Base-by-base conservation (phyloP, 2,888 invertebrate species). In the Synergus laeviventris region DNA sequence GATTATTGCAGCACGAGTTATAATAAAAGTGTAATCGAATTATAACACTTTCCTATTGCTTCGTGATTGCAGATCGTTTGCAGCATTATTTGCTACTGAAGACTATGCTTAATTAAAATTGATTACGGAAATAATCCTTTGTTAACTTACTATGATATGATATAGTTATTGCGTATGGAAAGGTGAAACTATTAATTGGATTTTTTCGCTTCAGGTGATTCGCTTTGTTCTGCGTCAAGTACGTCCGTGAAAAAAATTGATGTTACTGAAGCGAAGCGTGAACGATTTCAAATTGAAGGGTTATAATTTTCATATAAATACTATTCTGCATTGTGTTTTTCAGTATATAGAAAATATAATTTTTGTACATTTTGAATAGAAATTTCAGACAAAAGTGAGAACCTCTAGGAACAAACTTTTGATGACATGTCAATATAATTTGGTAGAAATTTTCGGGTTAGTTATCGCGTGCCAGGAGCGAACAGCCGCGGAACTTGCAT, bases 401-500 rank as follows among this genome's bases (percentile, higher is more conserved):
- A 49, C 0, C 49, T 16, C 1, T 21, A 2, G 4, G 24, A 16
- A 24, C 9, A 45, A 66, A 66, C 14, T 45, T 45, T 49, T 49
- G 16, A 66, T 45, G 45, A 45, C 42, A 42, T 45, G 45, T 31
- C 66, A 66, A 21, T 24, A 31, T 66, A 66, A 49, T 49, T 49
- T 49, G 45, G 45, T 49, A 31, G 66, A 49, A 66, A 31, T n/a
- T 66, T 24, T 66, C 12, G 66, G 66, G 79, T 76, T 74, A 66
- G n/a, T 56, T 81, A 78, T 83, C 78, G 84, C 83, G 84, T 85
- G 85, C 82, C 84, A 78, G 74, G 79, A 81, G 85, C 81, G 81
- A 81, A 79, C 81, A 81, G 81, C 81, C 75, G 84, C 79, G 54
- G 77, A 42, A 75, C 87, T 90, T 90, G 88, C 90, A 87, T 89